These are phyloP conservation scores for Clivina fossor DNA, from an alignment of 2,888 invertebrate genomes.

Conservation along the genomic window DNA sequence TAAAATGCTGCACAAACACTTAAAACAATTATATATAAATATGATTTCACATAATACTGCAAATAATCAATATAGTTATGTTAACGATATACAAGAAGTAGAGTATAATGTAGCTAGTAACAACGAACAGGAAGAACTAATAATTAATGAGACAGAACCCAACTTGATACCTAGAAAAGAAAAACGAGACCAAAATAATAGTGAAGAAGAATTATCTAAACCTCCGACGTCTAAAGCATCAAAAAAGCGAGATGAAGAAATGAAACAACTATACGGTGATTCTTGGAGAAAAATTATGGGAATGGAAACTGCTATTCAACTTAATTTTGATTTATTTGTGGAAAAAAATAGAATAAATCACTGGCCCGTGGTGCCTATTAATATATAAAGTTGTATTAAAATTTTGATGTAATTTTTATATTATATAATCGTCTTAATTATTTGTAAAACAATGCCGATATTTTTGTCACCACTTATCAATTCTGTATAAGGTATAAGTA, in stretches of 20 bases:
- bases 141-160: constrained; percentile 45
- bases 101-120: constrained; percentile 30
- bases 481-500: too few species aligned
- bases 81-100: constrained; percentile 32
- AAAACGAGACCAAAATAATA: constrained; percentile 40
- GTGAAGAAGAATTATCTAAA: constrained; percentile 42
- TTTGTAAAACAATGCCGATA: too few species aligned
- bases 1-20: constrained; percentile 57
- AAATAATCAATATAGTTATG: constrained; percentile 18
- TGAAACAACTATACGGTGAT: constrained; percentile 64
- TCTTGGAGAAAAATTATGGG: constrained; percentile 67
- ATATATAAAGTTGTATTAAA: too few species aligned
- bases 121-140: constrained; percentile 41
- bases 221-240: constrained; percentile 46
- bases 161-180: too few species aligned
- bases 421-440: too few species aligned
- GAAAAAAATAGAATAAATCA: constrained; percentile 63
- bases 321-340: constrained; percentile 64
- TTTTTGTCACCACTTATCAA: too few species aligned
- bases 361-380: constrained; percentile 75
- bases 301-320: constrained; percentile 71
- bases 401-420: too few species aligned
- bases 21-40: constrained; percentile 49
- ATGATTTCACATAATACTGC: constrained; percentile 34
- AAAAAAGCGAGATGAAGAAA: constrained; percentile 50